phyloP scores from a whole-genome alignment of 1,140 invertebrate species.

The Scaptomyza montana region DNA sequence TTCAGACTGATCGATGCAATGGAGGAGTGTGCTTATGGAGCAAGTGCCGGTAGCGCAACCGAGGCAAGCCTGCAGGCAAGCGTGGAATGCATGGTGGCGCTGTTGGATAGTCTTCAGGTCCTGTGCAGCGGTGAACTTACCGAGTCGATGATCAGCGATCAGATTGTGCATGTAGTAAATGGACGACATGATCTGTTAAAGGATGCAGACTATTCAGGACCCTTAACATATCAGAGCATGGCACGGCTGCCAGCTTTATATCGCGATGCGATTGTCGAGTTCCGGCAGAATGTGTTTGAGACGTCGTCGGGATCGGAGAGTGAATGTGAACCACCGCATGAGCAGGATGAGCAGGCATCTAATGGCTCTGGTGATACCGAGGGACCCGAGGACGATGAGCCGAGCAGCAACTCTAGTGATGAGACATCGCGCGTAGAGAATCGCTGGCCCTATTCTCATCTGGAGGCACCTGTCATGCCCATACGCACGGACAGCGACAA shows the following conservation, averaged over 20 bases:
- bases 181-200: conserved; percentile 89
- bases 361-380: conserved; percentile 90
- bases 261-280: conserved; percentile 85
- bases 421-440: conserved; percentile 79
- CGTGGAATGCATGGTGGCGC: conserved; percentile 92
- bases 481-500: conserved; percentile 77
- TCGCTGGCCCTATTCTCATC: conserved; percentile 81
- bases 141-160: conserved; percentile 84
- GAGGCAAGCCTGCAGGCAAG: conserved; percentile 90
- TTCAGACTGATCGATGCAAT: conserved; percentile 94
- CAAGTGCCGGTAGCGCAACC: conserved; percentile 87
- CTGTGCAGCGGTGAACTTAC: conserved; percentile 89
- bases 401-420: conserved; percentile 74
- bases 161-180: conserved; percentile 87
- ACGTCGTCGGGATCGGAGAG: conserved; percentile 85
- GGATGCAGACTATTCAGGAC: conserved; percentile 92
- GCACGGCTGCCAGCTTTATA: conserved; percentile 91
- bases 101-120: conserved; percentile 92
- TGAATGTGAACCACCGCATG: conserved; percentile 85
- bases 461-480: conserved; percentile 80
- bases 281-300: conserved; percentile 85
- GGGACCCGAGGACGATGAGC: conserved; percentile 87
- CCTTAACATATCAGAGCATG: conserved; percentile 93
- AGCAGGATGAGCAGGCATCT: conserved; percentile 82
- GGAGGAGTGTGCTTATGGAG: conserved; percentile 89